phyloP scores from a whole-genome alignment of 2,888 invertebrate species.

The Platynereis dumerilii region DNA sequence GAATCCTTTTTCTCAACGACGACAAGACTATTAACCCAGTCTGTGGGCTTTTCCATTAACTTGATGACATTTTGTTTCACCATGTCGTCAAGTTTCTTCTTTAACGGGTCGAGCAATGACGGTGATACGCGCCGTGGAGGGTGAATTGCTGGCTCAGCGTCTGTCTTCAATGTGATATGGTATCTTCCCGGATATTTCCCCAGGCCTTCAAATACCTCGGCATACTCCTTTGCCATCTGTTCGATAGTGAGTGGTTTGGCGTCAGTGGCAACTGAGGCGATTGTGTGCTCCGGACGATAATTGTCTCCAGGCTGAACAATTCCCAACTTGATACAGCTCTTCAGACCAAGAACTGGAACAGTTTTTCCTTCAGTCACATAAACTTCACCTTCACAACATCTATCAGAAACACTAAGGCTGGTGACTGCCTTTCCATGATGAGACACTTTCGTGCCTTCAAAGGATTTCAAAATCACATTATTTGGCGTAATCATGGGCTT shows the following conservation, averaged over 20 bases:
- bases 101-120: background rate
- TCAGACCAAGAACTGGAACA: background rate
- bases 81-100: constrained; percentile 6
- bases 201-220: constrained; percentile 11
- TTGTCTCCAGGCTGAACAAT: background rate
- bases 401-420: too few relatives aligned
- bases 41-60: constrained; percentile 2
- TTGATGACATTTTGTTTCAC: background rate
- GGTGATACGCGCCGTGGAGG: background rate
- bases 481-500: too few relatives aligned
- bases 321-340: background rate
- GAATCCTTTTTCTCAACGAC: constrained; percentile 31
- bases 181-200: background rate
- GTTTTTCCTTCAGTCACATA: background rate
- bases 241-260: background rate
- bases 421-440: too few relatives aligned
- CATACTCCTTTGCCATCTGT: background rate
- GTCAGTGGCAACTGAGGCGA: too few relatives aligned
- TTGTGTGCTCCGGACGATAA: too few relatives aligned
- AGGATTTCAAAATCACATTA: too few relatives aligned
- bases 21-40: constrained; percentile 17
- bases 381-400: too few relatives aligned
- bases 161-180: constrained; percentile 3
- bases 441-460: too few relatives aligned
- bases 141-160: constrained; percentile 5